Evolutionary conservation across 2,888 invertebrate genomes (phyloP).

Genomic region (Dermolepida albohirtum): DNA sequence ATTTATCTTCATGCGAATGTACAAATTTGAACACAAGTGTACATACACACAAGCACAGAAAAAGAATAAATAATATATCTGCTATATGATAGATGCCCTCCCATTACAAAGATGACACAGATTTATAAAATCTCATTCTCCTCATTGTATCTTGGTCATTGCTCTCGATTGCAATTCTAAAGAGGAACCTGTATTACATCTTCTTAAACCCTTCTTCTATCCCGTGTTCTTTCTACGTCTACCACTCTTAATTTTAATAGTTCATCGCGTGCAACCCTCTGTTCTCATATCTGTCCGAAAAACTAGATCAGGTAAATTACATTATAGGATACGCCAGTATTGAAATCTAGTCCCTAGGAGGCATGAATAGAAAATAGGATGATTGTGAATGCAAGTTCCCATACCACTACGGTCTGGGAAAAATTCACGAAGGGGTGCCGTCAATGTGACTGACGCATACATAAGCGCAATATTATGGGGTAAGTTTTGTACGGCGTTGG

Average conservation of each 20-base stretch:
- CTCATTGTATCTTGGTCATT: slow-evolving; percentile 26
- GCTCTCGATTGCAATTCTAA: slow-evolving; percentile 15
- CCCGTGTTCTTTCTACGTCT: neutral
- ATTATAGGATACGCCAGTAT: slow-evolving; percentile 48
- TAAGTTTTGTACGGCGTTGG: slow-evolving; percentile 29
- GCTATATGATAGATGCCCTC: slow-evolving; percentile 12
- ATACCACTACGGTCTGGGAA: slow-evolving; percentile 49
- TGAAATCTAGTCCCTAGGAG: slow-evolving; percentile 48
- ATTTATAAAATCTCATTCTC: slow-evolving; percentile 29
- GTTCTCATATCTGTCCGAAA: slow-evolving; percentile 39
- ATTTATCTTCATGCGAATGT: slow-evolving; percentile 11
- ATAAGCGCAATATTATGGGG: slow-evolving; percentile 34
- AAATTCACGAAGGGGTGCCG: slow-evolving; percentile 45
- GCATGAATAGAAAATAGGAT: slow-evolving; percentile 50
- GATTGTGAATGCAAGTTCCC: slow-evolving; percentile 41
- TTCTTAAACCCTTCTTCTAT: slow-evolving; percentile 11
- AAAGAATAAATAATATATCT: neutral
- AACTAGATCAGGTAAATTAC: slow-evolving; percentile 48
- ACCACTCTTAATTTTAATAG: slow-evolving; percentile 3
- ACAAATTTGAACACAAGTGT: neutral
- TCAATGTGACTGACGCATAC: slow-evolving; percentile 6
- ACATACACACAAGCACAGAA: neutral
- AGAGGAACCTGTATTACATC: slow-evolving; percentile 28
- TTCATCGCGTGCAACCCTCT: neutral
- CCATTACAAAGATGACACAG: slow-evolving; percentile 31